phyloP scores from a whole-genome alignment of 2,888 invertebrate genomes.

The Elegia similella region DNA sequence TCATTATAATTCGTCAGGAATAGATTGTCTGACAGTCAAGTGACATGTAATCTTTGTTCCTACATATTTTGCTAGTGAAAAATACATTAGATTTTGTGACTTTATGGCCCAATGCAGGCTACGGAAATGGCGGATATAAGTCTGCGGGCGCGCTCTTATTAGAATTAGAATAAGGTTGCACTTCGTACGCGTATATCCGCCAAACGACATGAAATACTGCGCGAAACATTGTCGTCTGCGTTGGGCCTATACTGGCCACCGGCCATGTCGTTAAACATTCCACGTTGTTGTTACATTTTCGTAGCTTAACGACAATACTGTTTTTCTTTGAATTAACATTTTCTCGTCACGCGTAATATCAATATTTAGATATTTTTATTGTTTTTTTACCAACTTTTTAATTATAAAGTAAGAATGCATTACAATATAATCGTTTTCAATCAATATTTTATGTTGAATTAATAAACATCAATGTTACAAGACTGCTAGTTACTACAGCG shows the following conservation, averaged over 20 bases:
- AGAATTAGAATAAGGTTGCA: too few species aligned
- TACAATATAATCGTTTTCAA: slow-evolving; percentile 45
- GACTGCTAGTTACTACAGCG: background rate
- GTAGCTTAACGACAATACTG: background rate
- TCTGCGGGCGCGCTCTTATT: too few species aligned
- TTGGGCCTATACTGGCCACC: background rate
- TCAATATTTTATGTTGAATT: slow-evolving; percentile 36
- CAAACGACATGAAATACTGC: too few species aligned
- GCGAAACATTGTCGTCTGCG: too few species aligned
- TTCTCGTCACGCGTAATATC: slow-evolving; percentile 3
- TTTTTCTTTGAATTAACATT: background rate
- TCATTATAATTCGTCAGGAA: background rate
- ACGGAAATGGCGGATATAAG: too few species aligned
- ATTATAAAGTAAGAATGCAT: slow-evolving; percentile 42
- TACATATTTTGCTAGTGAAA: slow-evolving; percentile 1
- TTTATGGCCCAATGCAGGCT: too few species aligned
- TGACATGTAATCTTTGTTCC: background rate
- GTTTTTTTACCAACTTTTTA: slow-evolving; percentile 31
- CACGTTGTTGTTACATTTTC: slow-evolving; percentile 12
- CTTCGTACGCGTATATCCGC: too few species aligned
- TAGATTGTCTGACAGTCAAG: background rate
- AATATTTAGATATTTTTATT: slow-evolving; percentile 22
- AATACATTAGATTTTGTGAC: background rate
- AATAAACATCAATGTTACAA: slow-evolving; percentile 25
- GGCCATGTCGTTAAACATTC: slow-evolving; percentile 15